Evolutionary conservation across 2,113 vertebrate genomes (phyloP).

Genomic region (Phrynosoma platyrhinos): DNA sequence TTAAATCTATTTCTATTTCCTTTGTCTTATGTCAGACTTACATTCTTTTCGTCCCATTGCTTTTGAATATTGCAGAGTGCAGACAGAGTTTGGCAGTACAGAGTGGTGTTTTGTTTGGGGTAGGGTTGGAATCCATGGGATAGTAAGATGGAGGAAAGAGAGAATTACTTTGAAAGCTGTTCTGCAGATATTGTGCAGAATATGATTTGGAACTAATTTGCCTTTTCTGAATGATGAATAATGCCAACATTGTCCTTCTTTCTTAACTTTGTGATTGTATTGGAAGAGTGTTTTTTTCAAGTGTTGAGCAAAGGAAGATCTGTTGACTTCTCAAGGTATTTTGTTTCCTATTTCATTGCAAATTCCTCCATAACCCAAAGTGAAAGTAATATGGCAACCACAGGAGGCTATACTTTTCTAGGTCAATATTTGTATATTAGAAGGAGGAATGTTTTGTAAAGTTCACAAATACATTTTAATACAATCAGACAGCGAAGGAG

Average conservation of each 20-base stretch:
- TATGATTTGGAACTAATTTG: slow-evolving; percentile 3
- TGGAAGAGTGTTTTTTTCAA: slow-evolving; percentile 39
- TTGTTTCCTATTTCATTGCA: slow-evolving; percentile 50
- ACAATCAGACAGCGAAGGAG: slow-evolving; percentile 57
- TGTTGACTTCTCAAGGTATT: slow-evolving; percentile 43
- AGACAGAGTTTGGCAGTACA: slow-evolving; percentile 21
- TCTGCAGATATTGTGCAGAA: slow-evolving; percentile 20
- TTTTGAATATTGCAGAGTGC: slow-evolving; percentile 41
- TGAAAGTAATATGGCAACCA: slow-evolving; percentile 53
- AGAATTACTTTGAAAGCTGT: slow-evolving; percentile 17
- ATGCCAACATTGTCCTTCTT: slow-evolving; percentile 25
- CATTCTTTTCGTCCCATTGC: slow-evolving; percentile 14
- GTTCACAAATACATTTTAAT: slow-evolving; percentile 61
- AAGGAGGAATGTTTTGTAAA: slow-evolving; percentile 67
- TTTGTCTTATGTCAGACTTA: slow-evolving; percentile 35
- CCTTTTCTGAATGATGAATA: slow-evolving; percentile 46
- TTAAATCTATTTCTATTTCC: slow-evolving; percentile 59
- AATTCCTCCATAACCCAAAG: slow-evolving; percentile 58
- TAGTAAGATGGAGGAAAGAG: neutral
- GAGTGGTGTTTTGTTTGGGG: slow-evolving; percentile 30
- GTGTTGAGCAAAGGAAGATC: slow-evolving; percentile 29
- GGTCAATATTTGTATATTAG: slow-evolving; percentile 70
- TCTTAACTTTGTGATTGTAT: slow-evolving; percentile 25
- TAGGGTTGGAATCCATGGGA: neutral
- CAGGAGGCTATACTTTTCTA: slow-evolving; percentile 61